Percentiles rank a stretch among this genome's conserved stretches.
Conservation (phyloP, 2,113 vertebrate genomes). For the Neotragus pygmaeus region DNA sequence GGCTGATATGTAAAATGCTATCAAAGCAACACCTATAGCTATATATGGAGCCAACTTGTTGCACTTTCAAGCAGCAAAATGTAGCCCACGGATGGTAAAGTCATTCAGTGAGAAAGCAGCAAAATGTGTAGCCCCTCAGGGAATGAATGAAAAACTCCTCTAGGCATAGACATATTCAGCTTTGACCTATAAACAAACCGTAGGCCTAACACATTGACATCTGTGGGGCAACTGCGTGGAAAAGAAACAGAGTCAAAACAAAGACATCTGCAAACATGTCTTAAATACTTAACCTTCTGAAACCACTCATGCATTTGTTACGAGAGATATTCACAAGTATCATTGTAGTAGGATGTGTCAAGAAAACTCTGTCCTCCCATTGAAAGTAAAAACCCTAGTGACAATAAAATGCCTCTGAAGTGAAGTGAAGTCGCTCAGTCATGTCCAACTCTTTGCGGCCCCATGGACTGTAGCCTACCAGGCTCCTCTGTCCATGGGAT, state of each 20-base stretch:
- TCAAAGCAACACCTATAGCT: not conserved
- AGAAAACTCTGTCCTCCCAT: not conserved
- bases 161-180: not conserved
- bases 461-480: too few relatives aligned
- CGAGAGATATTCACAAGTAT: not conserved
- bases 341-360: not conserved
- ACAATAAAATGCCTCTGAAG: not conserved
- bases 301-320: not conserved
- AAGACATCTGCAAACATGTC: not conserved
- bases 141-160: not conserved
- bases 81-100: not conserved
- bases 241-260: not conserved
- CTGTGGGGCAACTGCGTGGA: accelerated
- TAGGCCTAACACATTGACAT: not conserved
- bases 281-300: not conserved
- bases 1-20: not conserved
- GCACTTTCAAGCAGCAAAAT: not conserved
- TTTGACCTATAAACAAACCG: not conserved
- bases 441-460: too few relatives aligned
- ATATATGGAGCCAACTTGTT: not conserved
- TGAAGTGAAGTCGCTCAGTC: too few relatives aligned
- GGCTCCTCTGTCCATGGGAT: too few relatives aligned
- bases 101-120: not conserved
- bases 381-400: not conserved
- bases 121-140: not conserved